Conservation (phyloP, 1,140 invertebrate species). For the Solenopsis invicta region DNA sequence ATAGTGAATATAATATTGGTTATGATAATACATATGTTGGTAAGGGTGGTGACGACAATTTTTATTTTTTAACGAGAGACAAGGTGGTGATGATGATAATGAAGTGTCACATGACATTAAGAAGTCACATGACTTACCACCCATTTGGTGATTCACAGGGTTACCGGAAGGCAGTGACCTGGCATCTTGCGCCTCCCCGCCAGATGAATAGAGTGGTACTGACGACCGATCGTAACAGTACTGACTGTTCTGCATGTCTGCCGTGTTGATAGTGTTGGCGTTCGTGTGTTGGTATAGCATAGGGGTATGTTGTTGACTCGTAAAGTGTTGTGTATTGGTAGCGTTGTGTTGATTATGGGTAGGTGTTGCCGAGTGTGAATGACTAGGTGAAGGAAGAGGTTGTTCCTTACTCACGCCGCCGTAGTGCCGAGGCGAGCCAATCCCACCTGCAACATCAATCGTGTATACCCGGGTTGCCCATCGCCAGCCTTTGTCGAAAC, state of each 20-base stretch:
- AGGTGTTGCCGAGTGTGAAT: constrained; percentile 86
- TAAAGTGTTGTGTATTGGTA: constrained; percentile 86
- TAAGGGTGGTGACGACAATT: background rate
- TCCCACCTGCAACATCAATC: constrained; percentile 88
- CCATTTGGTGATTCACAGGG: constrained; percentile 87
- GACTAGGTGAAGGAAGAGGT: constrained; percentile 87
- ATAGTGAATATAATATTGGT: background rate
- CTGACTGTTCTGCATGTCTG: constrained; percentile 87
- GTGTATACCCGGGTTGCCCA: constrained; percentile 78
- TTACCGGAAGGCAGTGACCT: constrained; percentile 84
- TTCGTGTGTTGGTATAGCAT: constrained; percentile 87
- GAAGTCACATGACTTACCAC: constrained; percentile 88
- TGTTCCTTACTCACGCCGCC: constrained; percentile 85
- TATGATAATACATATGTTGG: background rate
- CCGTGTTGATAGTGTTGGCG: constrained; percentile 83
- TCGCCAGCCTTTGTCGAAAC: constrained; percentile 4
- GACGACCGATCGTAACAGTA: constrained; percentile 89
- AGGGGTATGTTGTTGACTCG: constrained; percentile 86
- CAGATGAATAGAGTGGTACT: constrained; percentile 87
- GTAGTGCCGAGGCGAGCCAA: constrained; percentile 88
- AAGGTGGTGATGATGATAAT: constrained; percentile 69
- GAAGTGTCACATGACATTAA: constrained; percentile 85
- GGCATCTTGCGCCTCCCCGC: constrained; percentile 86
- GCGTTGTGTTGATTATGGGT: constrained; percentile 85
- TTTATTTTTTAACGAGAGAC: background rate